A percentile compares a stretch with the other conserved stretches of the same genome.
Conservation (phyloP, 2,113 vertebrate genomes). For the Eolophus roseicapilla region DNA sequence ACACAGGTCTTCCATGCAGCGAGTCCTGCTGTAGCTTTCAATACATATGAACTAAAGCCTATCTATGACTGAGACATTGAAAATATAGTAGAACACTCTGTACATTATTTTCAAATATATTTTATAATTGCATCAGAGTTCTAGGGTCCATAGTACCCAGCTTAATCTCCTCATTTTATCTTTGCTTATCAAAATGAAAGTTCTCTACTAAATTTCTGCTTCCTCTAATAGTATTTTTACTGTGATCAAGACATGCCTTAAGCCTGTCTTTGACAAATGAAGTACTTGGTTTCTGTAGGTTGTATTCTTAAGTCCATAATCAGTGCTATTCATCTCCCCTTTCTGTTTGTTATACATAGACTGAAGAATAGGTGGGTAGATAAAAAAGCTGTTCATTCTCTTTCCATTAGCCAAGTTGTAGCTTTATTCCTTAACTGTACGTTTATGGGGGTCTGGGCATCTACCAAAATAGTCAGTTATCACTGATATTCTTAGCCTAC, state of each 20-base stretch:
- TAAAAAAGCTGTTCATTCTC: not conserved
- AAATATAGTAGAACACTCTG: not conserved
- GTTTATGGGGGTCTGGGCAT: not conserved
- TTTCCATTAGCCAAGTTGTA: not conserved
- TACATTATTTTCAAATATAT: not conserved
- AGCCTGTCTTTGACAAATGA: not conserved
- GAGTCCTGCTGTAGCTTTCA: not conserved
- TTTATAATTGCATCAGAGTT: not conserved
- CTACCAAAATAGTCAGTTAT: not conserved
- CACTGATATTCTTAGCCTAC: not conserved
- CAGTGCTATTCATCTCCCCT: not conserved
- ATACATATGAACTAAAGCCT: accelerated
- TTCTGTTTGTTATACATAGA: not conserved
- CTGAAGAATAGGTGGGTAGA: not conserved
- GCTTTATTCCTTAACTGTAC: not conserved
- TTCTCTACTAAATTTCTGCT: not conserved
- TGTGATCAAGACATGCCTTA: not conserved
- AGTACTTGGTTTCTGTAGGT: not conserved
- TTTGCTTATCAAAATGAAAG: not conserved
- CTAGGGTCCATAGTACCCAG: not conserved
- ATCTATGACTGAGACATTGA: not conserved
- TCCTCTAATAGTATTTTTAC: not conserved
- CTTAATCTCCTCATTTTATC: not conserved
- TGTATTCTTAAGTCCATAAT: not conserved
- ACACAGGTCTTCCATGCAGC: not conserved